These are phyloP conservation scores for Ephialtes manifestator DNA, from an alignment of 2,888 invertebrate species.

Conservation along the genomic window DNA sequence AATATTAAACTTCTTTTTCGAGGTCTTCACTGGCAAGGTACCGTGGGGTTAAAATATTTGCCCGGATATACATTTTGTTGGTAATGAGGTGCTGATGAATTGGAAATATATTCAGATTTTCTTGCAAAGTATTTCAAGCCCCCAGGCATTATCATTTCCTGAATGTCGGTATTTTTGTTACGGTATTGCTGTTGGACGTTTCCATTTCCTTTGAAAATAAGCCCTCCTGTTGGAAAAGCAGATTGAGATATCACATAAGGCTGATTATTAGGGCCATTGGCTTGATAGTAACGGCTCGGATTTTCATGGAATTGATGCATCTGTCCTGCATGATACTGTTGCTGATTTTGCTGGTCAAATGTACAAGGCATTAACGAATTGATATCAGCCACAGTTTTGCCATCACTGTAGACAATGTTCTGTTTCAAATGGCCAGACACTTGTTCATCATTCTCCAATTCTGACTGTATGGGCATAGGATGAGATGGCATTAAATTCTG, in stretches of 20 bases:
- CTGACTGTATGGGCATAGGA: not conserved
- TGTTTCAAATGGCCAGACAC: not conserved
- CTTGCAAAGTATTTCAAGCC: constrained; percentile 79
- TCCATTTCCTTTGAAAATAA: not conserved
- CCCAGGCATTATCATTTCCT: constrained; percentile 77
- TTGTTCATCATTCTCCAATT: not conserved
- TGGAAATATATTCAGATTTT: constrained; percentile 73
- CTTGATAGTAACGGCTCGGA: constrained; percentile 38
- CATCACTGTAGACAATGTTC: constrained; percentile 18
- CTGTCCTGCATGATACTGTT: constrained; percentile 67
- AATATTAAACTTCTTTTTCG: not conserved
- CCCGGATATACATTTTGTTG: constrained; percentile 29
- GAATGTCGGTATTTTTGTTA: constrained; percentile 56
- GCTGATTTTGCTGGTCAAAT: not conserved
- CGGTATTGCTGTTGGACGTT: constrained; percentile 50
- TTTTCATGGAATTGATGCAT: constrained; percentile 70
- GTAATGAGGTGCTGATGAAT: constrained; percentile 27
- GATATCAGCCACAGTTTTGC: constrained; percentile 22
- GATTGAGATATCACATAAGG: not conserved
- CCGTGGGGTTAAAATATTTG: constrained; percentile 52
- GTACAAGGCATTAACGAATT: constrained; percentile 6
- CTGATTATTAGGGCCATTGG: not conserved
- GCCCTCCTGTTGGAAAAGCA: not conserved
- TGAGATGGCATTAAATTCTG: not conserved
- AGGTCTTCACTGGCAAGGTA: constrained; percentile 52